Evolutionary conservation across 2,113 vertebrate genomes (phyloP), one percentile per base, ranked within the genome.

Genomic region (Telmatochromis sp.): DNA sequence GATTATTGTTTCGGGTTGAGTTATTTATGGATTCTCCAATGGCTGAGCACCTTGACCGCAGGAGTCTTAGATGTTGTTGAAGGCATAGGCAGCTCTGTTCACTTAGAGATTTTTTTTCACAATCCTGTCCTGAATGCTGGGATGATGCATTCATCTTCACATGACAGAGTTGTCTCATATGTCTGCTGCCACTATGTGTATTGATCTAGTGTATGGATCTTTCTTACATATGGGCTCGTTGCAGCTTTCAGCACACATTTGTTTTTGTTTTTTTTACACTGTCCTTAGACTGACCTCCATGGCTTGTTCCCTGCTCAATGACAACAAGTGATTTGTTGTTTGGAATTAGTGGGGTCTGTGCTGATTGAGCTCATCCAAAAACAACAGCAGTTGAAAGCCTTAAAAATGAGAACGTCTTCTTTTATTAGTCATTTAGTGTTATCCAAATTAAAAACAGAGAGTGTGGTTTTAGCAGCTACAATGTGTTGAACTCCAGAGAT

Each of bases 1-100:
- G 86, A 82, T 93, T 91, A 87, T 89, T 93, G 88, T 93, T 92
- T 92, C 85, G 82, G 82, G 80, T 73, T 86, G 86, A 87, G 58
- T 92, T 93, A 91, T 92, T 93, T 89, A 89, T 87, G 83, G 86
- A 15, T 23, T 42, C 75, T 73, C 71, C 8, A 12, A 26, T 9
- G 13, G 19, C 55, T 88, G 83, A 15, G 31, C n/a, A 75, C 86
- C 83, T 81, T 53, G 54, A 91, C 82, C 65, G 60, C 78, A 82
- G 85, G 81, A 83, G 65, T 85, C 53, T 83, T 53, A 68, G 57
- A 89, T 73, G 78, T 21, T 4, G 9, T 85, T 71, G 23, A 89
- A 23, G 68, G 55, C 33, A 55, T 6, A 5, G 57, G 57, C 82
- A 81, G 68, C 83, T 33, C 54, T 45, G 82, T 35, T 87, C 65